These are phyloP conservation scores for Antennarius maculatus DNA, from an alignment of 2,797 vertebrate species.

Conservation along the genomic window DNA sequence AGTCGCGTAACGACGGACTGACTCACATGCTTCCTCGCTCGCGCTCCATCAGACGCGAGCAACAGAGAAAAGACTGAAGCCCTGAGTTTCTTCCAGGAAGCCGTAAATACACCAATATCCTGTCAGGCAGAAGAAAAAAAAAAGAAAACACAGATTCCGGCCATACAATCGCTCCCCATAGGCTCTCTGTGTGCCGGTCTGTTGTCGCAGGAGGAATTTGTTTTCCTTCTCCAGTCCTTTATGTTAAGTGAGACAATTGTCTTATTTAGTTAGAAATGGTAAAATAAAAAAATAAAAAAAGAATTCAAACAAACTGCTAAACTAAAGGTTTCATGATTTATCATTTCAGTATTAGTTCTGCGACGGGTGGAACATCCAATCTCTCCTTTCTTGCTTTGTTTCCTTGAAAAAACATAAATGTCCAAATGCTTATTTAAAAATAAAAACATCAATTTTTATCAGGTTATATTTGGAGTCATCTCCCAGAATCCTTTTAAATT, in stretches of 20 bases:
- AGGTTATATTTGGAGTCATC: too few relatives aligned
- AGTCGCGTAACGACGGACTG: conserved; percentile 51
- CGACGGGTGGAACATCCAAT: neutral
- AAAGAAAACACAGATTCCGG: conserved; percentile 58
- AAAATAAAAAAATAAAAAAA: neutral
- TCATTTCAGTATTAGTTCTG: neutral
- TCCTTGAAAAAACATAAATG: too few relatives aligned
- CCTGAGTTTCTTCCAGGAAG: conserved; percentile 90
- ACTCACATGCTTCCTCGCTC: conserved; percentile 50
- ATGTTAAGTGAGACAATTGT: conserved; percentile 28
- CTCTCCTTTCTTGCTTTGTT: neutral
- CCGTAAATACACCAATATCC: conserved; percentile 78
- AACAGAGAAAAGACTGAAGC: conserved; percentile 68
- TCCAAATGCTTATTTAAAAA: too few relatives aligned
- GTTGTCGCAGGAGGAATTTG: conserved; percentile 58
- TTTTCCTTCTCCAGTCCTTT: conserved; percentile 58
- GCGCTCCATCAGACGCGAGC: conserved; percentile 54
- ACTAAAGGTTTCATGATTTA: neutral
- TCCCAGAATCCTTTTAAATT: too few relatives aligned
- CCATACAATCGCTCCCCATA: conserved; percentile 54
- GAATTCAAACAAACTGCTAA: neutral
- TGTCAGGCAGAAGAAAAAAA: conserved; percentile 50
- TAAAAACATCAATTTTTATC: too few relatives aligned
- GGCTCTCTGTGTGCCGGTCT: conserved; percentile 21
- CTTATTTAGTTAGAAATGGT: conserved; percentile 19